These are phyloP conservation scores for Ceyx melanurus DNA, from an alignment of 2,113 vertebrate genomes.

Conservation along the genomic window DNA sequence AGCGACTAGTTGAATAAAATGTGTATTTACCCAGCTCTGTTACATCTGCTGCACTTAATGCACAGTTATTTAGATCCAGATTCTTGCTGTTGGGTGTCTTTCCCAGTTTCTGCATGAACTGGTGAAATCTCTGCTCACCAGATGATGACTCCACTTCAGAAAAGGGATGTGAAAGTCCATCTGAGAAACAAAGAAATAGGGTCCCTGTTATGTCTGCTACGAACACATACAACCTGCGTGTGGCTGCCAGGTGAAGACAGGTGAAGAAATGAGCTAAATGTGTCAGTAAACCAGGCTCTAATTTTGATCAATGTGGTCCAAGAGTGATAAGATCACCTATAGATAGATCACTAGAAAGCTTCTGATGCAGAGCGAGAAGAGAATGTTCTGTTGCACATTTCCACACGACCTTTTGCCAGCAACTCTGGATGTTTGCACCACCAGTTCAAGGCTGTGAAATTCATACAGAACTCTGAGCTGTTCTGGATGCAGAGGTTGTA, in stretches of 20 bases:
- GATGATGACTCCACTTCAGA: slow-evolving; percentile 29
- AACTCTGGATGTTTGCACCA: background rate
- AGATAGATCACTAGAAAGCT: background rate
- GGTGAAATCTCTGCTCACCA: slow-evolving; percentile 74
- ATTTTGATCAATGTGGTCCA: background rate
- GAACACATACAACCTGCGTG: background rate
- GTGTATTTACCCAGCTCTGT: slow-evolving; percentile 78
- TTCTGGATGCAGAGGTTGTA: background rate
- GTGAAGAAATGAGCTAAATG: background rate
- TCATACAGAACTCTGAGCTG: background rate
- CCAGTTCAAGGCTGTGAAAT: background rate
- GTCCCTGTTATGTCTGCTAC: background rate
- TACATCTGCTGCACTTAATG: slow-evolving; percentile 76
- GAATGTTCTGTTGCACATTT: background rate
- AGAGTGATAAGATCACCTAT: background rate
- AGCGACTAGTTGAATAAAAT: background rate
- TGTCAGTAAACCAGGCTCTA: background rate
- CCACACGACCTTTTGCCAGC: rapidly evolving
- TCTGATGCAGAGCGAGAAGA: background rate
- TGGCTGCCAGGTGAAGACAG: background rate
- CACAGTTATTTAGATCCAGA: slow-evolving; percentile 80
- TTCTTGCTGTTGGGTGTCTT: slow-evolving; percentile 72
- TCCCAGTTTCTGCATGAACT: slow-evolving; percentile 80
- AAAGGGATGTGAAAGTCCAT: slow-evolving; percentile 10
- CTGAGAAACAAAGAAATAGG: slow-evolving; percentile 34